Conservation (phyloP, 2,797 vertebrate species). For the Otolemur crassicaudatus region DNA sequence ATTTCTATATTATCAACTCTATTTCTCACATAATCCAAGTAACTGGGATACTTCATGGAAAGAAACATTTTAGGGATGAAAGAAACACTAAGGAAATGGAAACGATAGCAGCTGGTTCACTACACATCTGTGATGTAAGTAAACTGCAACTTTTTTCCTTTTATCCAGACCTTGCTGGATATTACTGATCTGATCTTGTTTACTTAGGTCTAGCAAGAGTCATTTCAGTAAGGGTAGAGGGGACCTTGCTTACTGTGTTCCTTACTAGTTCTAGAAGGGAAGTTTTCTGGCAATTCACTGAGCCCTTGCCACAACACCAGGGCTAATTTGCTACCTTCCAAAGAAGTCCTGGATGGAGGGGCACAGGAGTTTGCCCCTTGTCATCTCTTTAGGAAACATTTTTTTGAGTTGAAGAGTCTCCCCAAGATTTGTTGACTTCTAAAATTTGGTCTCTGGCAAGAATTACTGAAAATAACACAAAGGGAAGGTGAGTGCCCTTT, state of each 20-base stretch:
- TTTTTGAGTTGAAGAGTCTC: not conserved
- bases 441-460: slow-evolving; percentile 42
- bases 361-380: not conserved
- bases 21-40: not conserved
- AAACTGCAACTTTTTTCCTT: not conserved
- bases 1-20: slow-evolving; percentile 25
- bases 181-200: not conserved
- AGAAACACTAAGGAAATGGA: not conserved
- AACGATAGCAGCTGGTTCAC: not conserved
- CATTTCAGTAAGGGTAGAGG: not conserved
- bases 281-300: not conserved
- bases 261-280: not conserved
- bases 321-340: not conserved
- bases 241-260: not conserved
- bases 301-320: not conserved
- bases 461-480: not conserved
- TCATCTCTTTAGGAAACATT: not conserved
- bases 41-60: not conserved
- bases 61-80: not conserved
- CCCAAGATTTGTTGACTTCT: not conserved
- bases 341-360: not conserved
- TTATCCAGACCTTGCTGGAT: not conserved
- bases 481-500: not conserved
- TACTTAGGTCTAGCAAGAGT: not conserved
- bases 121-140: not conserved